phyloP scores from a whole-genome alignment of 92 coral and sea anemone species.

The Epizoanthus stellaris region DNA sequence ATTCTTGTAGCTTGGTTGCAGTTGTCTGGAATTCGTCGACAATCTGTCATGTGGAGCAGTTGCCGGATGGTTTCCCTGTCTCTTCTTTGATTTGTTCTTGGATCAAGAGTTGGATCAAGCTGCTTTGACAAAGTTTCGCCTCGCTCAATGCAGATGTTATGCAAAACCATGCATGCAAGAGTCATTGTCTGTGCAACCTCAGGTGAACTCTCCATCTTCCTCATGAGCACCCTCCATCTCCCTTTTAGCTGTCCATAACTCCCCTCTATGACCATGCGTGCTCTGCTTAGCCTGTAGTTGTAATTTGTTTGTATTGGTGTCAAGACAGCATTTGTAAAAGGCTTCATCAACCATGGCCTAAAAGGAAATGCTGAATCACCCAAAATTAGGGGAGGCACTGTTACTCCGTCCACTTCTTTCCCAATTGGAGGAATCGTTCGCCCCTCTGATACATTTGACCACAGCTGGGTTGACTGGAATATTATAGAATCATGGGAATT shows the following conservation, averaged over 20 bases:
- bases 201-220: conserved; percentile 50
- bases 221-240: conserved; percentile 56
- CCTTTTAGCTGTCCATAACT: conserved; percentile 59
- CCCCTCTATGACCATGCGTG: conserved; percentile 58
- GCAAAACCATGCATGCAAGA: conserved; percentile 63
- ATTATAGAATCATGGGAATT: conserved; percentile 48
- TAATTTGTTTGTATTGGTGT: conserved; percentile 31
- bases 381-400: conserved; percentile 36
- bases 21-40: conserved; percentile 44
- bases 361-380: conserved; percentile 54
- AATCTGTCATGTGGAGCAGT: conserved; percentile 47
- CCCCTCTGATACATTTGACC: conserved; percentile 21
- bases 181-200: conserved; percentile 31
- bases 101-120: too few species aligned
- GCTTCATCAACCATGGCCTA: conserved; percentile 40
- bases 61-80: conserved; percentile 36
- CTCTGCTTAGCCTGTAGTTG: conserved; percentile 49
- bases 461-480: conserved; percentile 49
- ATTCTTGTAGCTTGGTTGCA: conserved; percentile 52
- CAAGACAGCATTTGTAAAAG: conserved; percentile 42
- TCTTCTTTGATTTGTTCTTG: conserved; percentile 12
- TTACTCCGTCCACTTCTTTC: conserved; percentile 26
- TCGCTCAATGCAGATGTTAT: conserved; percentile 37
- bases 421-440: conserved; percentile 18
- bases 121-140: conserved; percentile 16